Evolutionary conservation across 2,888 invertebrate genomes (phyloP).

Genomic region (Cecidostiba fungosa): DNA sequence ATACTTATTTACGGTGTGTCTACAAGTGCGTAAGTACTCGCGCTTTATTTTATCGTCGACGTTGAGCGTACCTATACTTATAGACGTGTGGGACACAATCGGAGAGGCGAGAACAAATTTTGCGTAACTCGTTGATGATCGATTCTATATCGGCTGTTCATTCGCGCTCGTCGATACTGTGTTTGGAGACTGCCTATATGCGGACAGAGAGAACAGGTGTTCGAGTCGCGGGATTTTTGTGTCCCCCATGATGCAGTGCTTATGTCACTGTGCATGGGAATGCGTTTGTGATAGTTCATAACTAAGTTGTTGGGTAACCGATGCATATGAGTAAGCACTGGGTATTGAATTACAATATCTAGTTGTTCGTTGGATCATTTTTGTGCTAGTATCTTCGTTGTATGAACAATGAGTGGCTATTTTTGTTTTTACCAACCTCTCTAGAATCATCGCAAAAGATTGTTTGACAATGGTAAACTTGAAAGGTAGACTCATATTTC

Average conservation of each 20-base stretch:
- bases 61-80: neutral
- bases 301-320: conserved; percentile 3
- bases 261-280: neutral
- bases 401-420: neutral
- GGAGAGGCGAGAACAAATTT: neutral
- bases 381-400: neutral
- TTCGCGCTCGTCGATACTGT: neutral
- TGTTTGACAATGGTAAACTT: neutral
- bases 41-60: neutral
- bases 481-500: neutral
- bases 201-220: conserved; percentile 27
- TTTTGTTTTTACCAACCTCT: conserved; percentile 19
- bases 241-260: neutral
- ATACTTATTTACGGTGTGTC: no score
- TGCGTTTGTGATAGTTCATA: neutral
- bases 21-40: neutral
- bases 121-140: neutral
- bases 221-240: neutral
- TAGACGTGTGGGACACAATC: neutral
- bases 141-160: neutral
- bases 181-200: neutral
- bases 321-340: conserved; percentile 12
- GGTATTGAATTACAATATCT: conserved; percentile 51
- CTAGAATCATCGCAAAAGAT: neutral
- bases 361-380: neutral